phyloP scores from a whole-genome alignment of 2,113 vertebrate species.

The Jacana jacana region DNA sequence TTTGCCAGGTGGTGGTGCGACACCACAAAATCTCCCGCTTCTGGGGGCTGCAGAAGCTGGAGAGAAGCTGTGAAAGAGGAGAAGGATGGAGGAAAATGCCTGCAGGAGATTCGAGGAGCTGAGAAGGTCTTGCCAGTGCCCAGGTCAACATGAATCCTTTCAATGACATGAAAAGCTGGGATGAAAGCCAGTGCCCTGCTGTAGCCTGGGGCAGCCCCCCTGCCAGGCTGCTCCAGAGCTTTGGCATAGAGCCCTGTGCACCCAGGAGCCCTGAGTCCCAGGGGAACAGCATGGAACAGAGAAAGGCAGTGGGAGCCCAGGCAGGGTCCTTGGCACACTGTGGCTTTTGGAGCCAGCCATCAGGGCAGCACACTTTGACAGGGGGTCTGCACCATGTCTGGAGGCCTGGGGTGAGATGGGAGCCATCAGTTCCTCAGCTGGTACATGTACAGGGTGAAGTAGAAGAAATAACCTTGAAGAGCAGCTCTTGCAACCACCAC shows the following conservation, averaged over 20 bases:
- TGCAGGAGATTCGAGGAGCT: neutral
- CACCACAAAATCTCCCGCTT: accelerated
- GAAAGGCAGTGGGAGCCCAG: neutral
- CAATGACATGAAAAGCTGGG: accelerated
- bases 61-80: neutral
- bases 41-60: neutral
- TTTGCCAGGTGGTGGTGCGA: neutral
- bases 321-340: neutral
- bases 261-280: neutral
- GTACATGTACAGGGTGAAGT: neutral
- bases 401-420: neutral
- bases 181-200: neutral
- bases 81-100: neutral
- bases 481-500: neutral
- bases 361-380: neutral
- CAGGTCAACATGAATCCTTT: neutral
- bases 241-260: neutral
- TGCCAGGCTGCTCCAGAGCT: neutral
- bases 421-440: neutral
- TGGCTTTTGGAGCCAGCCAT: accelerated
- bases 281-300: neutral
- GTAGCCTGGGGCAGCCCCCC: accelerated
- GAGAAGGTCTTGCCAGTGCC: neutral
- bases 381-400: neutral
- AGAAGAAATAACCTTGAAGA: neutral